Evolutionary conservation across 2,113 vertebrate species (phyloP).

Genomic region (Elanus axillaris): DNA sequence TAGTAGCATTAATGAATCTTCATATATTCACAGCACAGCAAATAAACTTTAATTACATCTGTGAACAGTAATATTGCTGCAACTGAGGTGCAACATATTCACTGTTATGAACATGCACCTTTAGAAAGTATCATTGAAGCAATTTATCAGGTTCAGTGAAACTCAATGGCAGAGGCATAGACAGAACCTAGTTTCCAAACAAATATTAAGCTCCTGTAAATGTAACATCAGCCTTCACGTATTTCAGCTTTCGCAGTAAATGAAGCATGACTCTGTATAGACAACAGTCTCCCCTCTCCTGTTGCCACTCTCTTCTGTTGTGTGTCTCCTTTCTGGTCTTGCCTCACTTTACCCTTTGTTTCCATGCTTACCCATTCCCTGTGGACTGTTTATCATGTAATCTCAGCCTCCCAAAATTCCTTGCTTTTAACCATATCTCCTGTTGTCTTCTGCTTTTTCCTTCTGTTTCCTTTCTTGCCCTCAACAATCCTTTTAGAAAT

Average conservation of each 20-base stretch:
- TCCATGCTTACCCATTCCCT: not conserved
- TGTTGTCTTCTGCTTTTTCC: not conserved
- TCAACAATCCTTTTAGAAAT: not conserved
- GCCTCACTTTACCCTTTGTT: not conserved
- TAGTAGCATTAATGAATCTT: not conserved
- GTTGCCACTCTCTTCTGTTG: not conserved
- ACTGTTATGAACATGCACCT: not conserved
- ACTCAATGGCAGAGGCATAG: not conserved
- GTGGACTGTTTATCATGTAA: not conserved
- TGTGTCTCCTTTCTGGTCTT: not conserved
- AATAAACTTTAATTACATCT: not conserved
- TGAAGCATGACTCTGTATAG: not conserved
- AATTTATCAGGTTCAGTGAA: not conserved
- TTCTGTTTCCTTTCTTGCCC: not conserved
- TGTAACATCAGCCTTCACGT: not conserved
- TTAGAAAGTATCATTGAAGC: not conserved
- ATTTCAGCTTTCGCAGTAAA: not conserved
- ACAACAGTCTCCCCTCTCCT: not conserved
- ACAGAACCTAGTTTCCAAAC: not conserved
- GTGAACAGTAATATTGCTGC: not conserved
- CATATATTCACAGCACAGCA: constrained; percentile 6
- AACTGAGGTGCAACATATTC: not conserved
- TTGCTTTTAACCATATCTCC: not conserved
- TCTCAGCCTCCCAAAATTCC: not conserved
- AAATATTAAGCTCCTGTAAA: not conserved